Evolutionary conservation across 2,113 vertebrate genomes (phyloP), one percentile per base, ranked within the genome.

Genomic region (Atlantisia rogersi): DNA sequence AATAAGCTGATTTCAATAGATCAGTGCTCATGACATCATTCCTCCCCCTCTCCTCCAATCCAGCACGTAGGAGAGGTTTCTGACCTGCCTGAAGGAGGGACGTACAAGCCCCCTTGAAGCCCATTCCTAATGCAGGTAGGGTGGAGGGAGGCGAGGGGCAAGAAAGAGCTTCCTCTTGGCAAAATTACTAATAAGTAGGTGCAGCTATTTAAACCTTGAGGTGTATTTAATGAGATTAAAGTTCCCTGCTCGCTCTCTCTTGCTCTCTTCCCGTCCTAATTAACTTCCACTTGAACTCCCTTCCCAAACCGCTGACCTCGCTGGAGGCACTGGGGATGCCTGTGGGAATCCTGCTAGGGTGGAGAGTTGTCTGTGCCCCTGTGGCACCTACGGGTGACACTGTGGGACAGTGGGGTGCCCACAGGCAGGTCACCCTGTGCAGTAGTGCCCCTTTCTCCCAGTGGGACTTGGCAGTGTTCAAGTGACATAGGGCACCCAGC

Each of bases 191-290:
- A 76, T 32, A 63, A 58, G 35, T 75, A 85, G 88, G 75, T 91
- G 70, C 7, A 21, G 79, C 26, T 56, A 40, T 71, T 44, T 24
- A 74, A 93, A 68, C 86, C 82, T 95, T 1, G 15, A 80, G 95
- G 91, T 92, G 52, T 74, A 19, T 89, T 96, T 96, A 95, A 97
- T 70, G 67, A 91, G 94, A 96, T 96, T 96, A 96, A 94, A 80
- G 63, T 35, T 89, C 74, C 67, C 78, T 8, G 17, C 35, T 59
- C 4, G 4, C 28, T 76, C 44, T 31, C 53, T 53, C 82, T 78
- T 78, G 64, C 62, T 86, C 48, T 86, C 40, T 76, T 69, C 78
- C 65, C 5, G 9, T 76, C 28, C 44, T 82, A 7, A 73, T 96
- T 86, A 73, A 63, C 86, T 92, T 86, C 62, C 69, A 50, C 3